A percentile compares a stretch with the other conserved stretches of the same genome.
Conservation (phyloP, 2,797 vertebrate genomes). For the Hafferia zeledoni region DNA sequence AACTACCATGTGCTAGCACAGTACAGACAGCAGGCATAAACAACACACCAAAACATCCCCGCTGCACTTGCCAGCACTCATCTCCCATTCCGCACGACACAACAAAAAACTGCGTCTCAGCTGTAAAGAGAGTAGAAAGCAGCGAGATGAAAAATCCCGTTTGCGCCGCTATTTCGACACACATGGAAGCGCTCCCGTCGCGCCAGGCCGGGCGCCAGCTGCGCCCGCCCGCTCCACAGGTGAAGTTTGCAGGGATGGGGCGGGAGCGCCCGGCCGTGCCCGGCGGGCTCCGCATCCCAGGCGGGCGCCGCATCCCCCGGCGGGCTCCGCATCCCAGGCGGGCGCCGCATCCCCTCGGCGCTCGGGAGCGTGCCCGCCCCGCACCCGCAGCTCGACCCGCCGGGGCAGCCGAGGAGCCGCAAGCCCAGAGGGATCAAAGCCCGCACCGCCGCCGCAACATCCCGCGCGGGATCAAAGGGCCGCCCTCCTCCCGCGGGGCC, state of each 20-base stretch:
- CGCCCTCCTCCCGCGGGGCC: background rate
- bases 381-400: background rate
- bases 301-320: background rate
- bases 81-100: background rate
- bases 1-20: background rate
- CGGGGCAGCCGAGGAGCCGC: background rate
- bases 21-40: background rate
- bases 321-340: too few species aligned
- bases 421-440: background rate
- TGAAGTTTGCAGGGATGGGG: background rate
- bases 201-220: fast-evolving
- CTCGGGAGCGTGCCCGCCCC: too few species aligned
- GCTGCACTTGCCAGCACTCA: background rate
- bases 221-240: background rate
- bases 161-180: fast-evolving
- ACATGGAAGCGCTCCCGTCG: fast-evolving
- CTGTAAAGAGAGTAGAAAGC: fast-evolving
- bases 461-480: background rate
- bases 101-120: background rate
- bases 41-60: background rate
- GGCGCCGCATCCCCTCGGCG: too few species aligned
- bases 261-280: background rate
- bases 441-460: background rate
- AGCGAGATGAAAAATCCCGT: fast-evolving
- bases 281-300: background rate